Conservation (phyloP, 2,888 invertebrate genomes). For the Thumatha senex region DNA sequence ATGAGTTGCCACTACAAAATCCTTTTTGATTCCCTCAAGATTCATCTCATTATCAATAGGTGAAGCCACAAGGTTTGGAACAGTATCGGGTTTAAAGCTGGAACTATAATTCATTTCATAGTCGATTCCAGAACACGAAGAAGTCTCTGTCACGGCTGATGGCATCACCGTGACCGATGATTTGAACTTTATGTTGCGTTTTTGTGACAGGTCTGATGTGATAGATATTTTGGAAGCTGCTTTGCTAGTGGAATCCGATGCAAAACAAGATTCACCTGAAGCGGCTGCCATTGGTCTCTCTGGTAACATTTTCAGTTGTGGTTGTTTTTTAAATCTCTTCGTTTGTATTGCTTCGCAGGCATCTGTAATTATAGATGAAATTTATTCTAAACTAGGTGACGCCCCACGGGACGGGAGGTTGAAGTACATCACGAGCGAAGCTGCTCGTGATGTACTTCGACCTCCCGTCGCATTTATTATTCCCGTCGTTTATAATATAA, state of each 20-base stretch:
- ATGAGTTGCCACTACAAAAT: not conserved
- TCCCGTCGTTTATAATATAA: too few species aligned
- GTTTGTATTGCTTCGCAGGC: slow-evolving; percentile 16
- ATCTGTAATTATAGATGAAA: slow-evolving; percentile 11
- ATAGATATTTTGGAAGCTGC: not conserved
- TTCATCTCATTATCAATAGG: not conserved
- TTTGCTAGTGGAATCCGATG: not conserved
- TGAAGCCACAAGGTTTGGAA: not conserved
- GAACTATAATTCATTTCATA: slow-evolving; percentile 2
- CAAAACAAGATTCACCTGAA: not conserved
- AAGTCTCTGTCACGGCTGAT: slow-evolving; percentile 14
- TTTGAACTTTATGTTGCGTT: slow-evolving; percentile 16
- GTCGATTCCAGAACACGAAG: slow-evolving; percentile 16
- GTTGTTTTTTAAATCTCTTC: not conserved
- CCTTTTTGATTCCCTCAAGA: not conserved
- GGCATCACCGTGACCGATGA: slow-evolving; percentile 25
- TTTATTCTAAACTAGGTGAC: not conserved
- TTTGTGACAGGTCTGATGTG: not conserved
- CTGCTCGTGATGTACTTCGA: too few species aligned
- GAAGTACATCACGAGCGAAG: too few species aligned
- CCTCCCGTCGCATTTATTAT: too few species aligned
- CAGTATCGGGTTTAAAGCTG: not conserved
- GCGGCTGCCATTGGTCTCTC: not conserved
- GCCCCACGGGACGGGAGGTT: too few species aligned
- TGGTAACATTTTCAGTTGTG: not conserved